Base-by-base conservation (phyloP, 2,797 vertebrate genomes). In the Pangasius mekongensis region DNA sequence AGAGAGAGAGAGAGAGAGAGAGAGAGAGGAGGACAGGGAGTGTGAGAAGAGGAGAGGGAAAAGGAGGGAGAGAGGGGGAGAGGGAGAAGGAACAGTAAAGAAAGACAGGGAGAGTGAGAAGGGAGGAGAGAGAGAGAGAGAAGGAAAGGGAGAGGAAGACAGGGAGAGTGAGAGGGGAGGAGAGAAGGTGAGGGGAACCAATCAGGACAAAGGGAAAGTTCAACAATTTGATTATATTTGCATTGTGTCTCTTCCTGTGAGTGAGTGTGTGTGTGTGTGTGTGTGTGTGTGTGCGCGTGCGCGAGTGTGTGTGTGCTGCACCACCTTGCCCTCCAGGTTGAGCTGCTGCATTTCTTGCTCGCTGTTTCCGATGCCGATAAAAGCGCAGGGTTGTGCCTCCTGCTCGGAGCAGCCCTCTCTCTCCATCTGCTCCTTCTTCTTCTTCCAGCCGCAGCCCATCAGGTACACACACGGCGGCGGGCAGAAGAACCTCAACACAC, bases 291-390 rank as follows among this genome's bases (percentile, higher is more conserved):
- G 3, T 33, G 33, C 33, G 33, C 33, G 33, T 1, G 47, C 16
- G 14, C 7, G 47, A 8, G 27, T 52, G 47, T 30, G n/a, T 20
- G 52, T 11, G 24, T 0, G 62, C 0, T 43, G 27, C 24, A 77
- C 54, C 33, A 99, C 98, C 98, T 99, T 99, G 93, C 98, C 98
- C 95, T 99, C 98, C 93, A 99, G 95, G 94, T 99, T 99, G 90
- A 99, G 96, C 84, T 99, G 98, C 90, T 99, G 98, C 98, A 99
- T 99, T 95, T 99, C 98, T 95, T 99, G 98, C 91, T 99, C 98
- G n/a, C 98, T 99, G 96, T 99, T 99, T 93, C 98, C 98, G 90
- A 99, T 99, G 77, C 98, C 98, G 86, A 99, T 99, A 89, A 99
- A 99, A 5, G 98, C 98, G 93, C 98, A 99, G 0, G 98, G 97